Evolutionary conservation across 2,113 vertebrate species (phyloP).

Genomic region (Prinia subflava): DNA sequence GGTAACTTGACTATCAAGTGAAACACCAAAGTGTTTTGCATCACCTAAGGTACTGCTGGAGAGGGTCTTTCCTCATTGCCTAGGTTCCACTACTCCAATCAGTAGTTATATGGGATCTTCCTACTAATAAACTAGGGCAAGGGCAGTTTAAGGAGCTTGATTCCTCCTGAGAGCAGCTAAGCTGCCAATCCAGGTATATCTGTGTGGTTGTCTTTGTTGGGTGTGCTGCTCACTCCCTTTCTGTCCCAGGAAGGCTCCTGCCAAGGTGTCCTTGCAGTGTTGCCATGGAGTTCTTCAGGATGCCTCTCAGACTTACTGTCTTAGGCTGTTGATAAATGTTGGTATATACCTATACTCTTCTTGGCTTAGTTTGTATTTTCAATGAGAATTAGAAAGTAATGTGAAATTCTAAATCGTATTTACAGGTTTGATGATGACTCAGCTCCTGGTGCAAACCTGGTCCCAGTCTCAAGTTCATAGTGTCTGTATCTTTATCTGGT

Average conservation of each 20-base stretch:
- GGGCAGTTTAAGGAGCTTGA: not conserved
- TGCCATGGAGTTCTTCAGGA: not conserved
- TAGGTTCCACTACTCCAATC: not conserved
- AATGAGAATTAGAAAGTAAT: not conserved
- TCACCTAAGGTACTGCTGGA: not conserved
- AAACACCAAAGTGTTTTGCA: not conserved
- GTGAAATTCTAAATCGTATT: not conserved
- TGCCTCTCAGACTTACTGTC: not conserved
- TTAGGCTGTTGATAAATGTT: not conserved
- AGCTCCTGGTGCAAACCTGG: not conserved
- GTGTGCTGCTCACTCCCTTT: not conserved
- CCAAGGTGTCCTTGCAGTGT: not conserved
- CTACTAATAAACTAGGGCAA: not conserved
- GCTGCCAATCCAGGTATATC: not conserved
- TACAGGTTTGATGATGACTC: not conserved
- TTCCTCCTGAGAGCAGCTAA: not conserved
- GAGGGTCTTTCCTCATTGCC: not conserved
- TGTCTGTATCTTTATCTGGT: not conserved
- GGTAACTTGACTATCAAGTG: not conserved
- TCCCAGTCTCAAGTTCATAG: accelerated
- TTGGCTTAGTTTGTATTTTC: not conserved
- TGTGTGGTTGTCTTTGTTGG: too few species aligned
- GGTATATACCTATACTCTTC: not conserved
- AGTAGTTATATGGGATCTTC: not conserved
- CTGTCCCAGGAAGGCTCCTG: not conserved